Evolutionary conservation across 2,113 vertebrate genomes (phyloP).

Genomic region (Microtus pennsylvanicus): DNA sequence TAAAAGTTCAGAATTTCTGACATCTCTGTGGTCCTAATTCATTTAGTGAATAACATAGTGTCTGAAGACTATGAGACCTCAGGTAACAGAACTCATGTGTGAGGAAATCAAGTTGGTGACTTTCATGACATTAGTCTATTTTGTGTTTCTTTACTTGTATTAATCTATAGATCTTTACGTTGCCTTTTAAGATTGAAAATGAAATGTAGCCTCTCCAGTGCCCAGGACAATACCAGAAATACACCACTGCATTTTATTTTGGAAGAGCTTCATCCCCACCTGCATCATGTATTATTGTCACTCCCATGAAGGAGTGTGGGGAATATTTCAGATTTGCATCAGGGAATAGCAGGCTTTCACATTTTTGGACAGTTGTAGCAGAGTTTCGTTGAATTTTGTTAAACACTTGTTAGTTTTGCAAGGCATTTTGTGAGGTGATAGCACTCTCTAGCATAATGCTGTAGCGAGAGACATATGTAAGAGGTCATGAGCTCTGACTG

Average conservation of each 20-base stretch:
- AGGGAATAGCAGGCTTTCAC: neutral
- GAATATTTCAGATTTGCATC: neutral
- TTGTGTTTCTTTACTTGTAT: conserved; percentile 61
- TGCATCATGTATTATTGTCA: neutral
- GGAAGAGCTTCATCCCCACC: neutral
- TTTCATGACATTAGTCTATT: conserved; percentile 68
- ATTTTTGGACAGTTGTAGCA: neutral
- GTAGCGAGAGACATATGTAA: neutral
- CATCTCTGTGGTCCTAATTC: conserved; percentile 80
- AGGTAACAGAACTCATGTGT: conserved; percentile 76
- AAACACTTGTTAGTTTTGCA: neutral
- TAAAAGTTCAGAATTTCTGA: conserved; percentile 81
- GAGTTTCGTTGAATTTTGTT: neutral
- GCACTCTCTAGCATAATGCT: neutral
- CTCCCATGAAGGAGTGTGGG: neutral
- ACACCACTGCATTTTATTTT: neutral
- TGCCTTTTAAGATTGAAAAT: neutral
- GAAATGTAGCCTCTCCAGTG: neutral
- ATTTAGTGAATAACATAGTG: conserved; percentile 78
- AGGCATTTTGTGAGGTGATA: neutral
- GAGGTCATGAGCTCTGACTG: conserved; percentile 2
- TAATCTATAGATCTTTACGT: conserved; percentile 45
- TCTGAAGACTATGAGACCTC: conserved; percentile 70
- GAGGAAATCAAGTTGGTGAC: conserved; percentile 74
- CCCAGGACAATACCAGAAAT: neutral